Percentiles rank a stretch among this genome's conserved stretches.
Conservation (phyloP, 2,797 vertebrate species). For the Hydrophis major region DNA sequence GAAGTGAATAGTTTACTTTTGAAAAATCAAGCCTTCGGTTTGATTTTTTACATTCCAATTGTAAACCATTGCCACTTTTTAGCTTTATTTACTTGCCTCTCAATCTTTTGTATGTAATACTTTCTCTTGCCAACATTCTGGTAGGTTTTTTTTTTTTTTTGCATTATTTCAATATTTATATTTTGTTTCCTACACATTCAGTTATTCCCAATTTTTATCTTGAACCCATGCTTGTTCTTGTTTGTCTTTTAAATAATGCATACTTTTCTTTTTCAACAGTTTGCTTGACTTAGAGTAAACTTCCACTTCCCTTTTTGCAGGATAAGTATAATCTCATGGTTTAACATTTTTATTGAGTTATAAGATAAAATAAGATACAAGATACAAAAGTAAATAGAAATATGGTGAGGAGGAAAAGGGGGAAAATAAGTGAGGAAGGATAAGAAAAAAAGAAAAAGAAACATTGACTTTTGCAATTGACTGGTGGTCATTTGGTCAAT, state of each 20-base stretch:
- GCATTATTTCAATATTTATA: background rate
- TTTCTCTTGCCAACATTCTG: background rate
- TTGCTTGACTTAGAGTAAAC: background rate
- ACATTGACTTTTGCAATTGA: too few species aligned
- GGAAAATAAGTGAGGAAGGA: too few species aligned
- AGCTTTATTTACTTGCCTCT: background rate
- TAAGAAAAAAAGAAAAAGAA: too few species aligned
- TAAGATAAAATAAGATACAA: too few species aligned
- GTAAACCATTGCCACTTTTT: background rate
- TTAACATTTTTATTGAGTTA: too few species aligned
- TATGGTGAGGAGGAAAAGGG: too few species aligned
- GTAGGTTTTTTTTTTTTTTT: background rate
- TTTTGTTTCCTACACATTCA: background rate
- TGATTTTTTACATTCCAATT: background rate
- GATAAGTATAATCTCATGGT: background rate
- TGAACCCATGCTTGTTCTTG: background rate
- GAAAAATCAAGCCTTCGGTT: background rate
- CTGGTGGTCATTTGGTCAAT: too few species aligned
- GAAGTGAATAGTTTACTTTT: background rate
- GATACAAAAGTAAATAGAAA: too few species aligned
- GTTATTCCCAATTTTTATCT: background rate
- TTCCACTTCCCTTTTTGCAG: background rate
- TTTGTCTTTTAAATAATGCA: background rate
- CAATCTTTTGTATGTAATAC: background rate
- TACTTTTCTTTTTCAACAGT: background rate